A percentile compares a stretch with the other conserved stretches of the same genome.
Evolutionary conservation across 1,140 invertebrate genomes (phyloP).

Genomic region (Drosophila mojavensis): DNA sequence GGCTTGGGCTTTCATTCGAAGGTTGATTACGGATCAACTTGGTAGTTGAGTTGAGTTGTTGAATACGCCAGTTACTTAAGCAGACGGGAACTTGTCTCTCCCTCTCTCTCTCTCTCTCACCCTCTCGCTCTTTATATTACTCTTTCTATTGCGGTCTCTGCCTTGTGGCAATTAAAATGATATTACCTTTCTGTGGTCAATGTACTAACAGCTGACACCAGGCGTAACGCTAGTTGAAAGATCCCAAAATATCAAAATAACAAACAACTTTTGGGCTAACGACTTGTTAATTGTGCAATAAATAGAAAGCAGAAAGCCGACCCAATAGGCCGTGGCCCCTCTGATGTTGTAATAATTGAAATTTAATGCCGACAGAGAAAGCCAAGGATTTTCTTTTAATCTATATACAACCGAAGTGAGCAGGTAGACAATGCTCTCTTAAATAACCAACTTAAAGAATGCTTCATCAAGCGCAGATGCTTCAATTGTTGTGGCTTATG

Average conservation of each 20-base stretch:
- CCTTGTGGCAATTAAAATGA: slow-evolving; percentile 71
- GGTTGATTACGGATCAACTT: slow-evolving; percentile 37
- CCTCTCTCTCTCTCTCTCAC: background rate
- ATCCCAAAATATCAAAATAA: slow-evolving; percentile 42
- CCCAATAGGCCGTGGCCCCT: slow-evolving; percentile 12
- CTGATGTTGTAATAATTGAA: slow-evolving; percentile 76
- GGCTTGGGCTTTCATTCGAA: slow-evolving; percentile 41
- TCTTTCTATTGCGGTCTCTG: slow-evolving; percentile 17
- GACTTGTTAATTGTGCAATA: slow-evolving; percentile 80
- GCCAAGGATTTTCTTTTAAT: slow-evolving; percentile 4
- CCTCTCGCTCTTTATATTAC: background rate
- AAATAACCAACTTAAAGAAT: slow-evolving; percentile 17
- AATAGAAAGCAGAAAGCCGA: slow-evolving; percentile 72
- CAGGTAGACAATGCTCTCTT: slow-evolving; percentile 4
- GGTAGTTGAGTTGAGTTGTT: slow-evolving; percentile 1
- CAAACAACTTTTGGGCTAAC: slow-evolving; percentile 61
- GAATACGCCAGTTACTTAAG: slow-evolving; percentile 12
- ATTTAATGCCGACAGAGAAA: slow-evolving; percentile 52
- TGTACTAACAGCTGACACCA: slow-evolving; percentile 33
- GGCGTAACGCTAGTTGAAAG: slow-evolving; percentile 41
- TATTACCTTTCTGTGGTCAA: slow-evolving; percentile 60
- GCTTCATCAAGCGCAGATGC: background rate
- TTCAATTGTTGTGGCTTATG: background rate
- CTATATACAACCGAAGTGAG: background rate
- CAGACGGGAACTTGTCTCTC: slow-evolving; percentile 9